Percentiles rank a stretch among this genome's conserved stretches.
These are phyloP conservation scores for Calonectris borealis DNA, from an alignment of 2,113 vertebrate species.

Conservation along the genomic window DNA sequence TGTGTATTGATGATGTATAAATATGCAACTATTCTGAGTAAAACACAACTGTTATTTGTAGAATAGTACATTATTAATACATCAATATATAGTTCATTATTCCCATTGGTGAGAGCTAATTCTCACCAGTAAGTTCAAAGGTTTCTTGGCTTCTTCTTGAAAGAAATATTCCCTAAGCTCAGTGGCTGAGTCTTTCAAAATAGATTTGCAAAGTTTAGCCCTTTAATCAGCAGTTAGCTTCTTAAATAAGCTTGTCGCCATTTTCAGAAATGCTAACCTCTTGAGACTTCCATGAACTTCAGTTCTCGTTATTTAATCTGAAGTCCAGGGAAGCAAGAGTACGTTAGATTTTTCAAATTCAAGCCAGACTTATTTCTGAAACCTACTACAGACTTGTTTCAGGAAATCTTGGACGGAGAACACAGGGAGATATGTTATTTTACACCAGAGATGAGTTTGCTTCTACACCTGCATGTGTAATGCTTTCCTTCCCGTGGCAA, in stretches of 20 bases:
- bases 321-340: background rate
- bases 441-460: background rate
- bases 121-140: background rate
- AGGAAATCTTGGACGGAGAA: background rate
- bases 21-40: conserved; percentile 36
- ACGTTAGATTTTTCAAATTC: background rate
- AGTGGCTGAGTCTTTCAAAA: conserved; percentile 1
- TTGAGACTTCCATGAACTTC: background rate
- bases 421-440: background rate
- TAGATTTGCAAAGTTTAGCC: background rate
- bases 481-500: background rate
- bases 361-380: background rate
- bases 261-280: background rate
- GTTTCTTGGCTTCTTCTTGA: background rate
- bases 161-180: background rate
- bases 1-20: background rate
- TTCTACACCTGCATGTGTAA: background rate
- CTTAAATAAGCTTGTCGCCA: background rate
- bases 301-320: background rate
- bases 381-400: background rate
- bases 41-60: background rate
- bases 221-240: background rate
- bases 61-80: conserved; percentile 46
- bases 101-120: background rate
- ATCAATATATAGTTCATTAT: background rate